A percentile compares a stretch with the other conserved stretches of the same genome.
Conservation (phyloP, 2,113 vertebrate species). For the Epinephelus cyanopodus region DNA sequence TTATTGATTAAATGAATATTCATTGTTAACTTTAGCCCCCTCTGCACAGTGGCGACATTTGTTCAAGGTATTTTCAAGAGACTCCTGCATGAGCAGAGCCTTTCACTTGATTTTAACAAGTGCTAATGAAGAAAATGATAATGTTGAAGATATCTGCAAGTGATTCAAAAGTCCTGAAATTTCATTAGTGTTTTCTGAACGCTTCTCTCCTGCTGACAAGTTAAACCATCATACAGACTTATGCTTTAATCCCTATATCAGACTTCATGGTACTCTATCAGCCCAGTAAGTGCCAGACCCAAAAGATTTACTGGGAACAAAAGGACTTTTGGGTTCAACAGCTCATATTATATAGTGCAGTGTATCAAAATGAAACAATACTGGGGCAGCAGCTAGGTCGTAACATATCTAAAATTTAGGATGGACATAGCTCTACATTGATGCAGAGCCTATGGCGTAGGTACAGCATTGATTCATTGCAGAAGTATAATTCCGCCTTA, state of each 20-base stretch:
- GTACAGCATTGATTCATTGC: no score
- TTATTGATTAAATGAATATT: slow-evolving; percentile 51
- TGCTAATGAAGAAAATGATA: background rate
- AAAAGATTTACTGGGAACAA: background rate
- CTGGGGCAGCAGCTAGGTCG: background rate
- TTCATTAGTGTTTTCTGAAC: background rate
- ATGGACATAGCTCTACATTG: no score
- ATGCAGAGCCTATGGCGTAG: no score
- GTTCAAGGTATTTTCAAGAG: background rate
- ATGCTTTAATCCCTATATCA: background rate
- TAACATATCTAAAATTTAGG: no score
- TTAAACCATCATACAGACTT: background rate
- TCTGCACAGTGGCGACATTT: background rate
- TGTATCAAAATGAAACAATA: background rate
- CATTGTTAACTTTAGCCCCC: slow-evolving; percentile 13
- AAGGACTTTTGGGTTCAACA: background rate
- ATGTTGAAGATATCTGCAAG: background rate
- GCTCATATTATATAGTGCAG: background rate
- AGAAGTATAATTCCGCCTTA: no score
- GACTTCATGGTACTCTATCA: background rate
- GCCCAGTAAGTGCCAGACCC: background rate
- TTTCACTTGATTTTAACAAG: background rate
- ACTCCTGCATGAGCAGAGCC: background rate
- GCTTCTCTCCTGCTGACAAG: background rate
- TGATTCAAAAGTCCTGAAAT: background rate